Evolutionary conservation across 2,797 vertebrate genomes (phyloP).

Genomic region (Sebastes minor): DNA sequence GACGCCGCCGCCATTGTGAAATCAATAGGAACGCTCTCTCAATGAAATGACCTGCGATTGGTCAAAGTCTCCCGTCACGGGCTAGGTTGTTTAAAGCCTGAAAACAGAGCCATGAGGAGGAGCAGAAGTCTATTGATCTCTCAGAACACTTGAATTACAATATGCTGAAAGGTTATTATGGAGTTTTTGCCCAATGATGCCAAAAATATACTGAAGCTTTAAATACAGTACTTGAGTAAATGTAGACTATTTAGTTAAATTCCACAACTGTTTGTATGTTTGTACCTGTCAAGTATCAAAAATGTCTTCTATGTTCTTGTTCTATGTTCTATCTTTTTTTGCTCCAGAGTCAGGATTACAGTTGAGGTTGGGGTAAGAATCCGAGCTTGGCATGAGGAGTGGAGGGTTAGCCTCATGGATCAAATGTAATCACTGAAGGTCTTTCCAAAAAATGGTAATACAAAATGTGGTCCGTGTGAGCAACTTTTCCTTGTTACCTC

Average conservation of each 20-base stretch:
- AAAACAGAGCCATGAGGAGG: too few relatives aligned
- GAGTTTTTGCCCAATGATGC: rapidly evolving
- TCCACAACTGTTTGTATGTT: background rate
- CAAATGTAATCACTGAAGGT: conserved; percentile 26
- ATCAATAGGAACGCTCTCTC: too few relatives aligned
- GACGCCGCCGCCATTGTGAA: too few relatives aligned
- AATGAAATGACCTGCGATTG: too few relatives aligned
- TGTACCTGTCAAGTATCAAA: background rate
- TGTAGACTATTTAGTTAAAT: too few relatives aligned
- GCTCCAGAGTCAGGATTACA: background rate
- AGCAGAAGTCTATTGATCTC: too few relatives aligned
- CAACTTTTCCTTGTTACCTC: conserved; percentile 81
- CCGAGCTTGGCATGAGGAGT: background rate
- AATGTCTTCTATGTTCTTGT: background rate
- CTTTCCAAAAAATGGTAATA: conserved; percentile 24
- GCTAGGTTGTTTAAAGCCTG: too few relatives aligned
- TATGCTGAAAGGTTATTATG: too few relatives aligned
- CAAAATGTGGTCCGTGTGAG: conserved; percentile 15
- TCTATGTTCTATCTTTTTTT: background rate
- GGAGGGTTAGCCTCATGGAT: conserved; percentile 10
- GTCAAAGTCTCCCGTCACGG: too few relatives aligned
- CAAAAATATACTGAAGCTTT: too few relatives aligned
- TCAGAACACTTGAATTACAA: too few relatives aligned
- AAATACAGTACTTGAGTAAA: too few relatives aligned
- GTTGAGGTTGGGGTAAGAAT: background rate